These are phyloP conservation scores for Trypoxylon attenuatum DNA, from an alignment of 2,888 invertebrate genomes.

Conservation along the genomic window DNA sequence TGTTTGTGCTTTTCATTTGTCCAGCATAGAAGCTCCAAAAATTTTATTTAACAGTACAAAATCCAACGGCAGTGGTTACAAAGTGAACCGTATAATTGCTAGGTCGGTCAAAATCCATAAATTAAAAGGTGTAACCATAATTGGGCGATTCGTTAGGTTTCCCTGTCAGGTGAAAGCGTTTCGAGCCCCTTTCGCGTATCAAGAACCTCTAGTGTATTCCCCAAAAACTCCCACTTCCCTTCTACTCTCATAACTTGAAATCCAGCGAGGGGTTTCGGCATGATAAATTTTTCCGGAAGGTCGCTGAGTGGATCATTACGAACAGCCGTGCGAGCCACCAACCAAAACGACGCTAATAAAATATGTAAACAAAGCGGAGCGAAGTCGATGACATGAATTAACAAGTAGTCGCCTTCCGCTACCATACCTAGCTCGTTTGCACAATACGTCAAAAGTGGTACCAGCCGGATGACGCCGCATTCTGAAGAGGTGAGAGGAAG, in stretches of 20 bases:
- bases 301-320: background rate
- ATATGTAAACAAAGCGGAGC: no score
- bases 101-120: background rate
- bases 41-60: no score
- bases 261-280: background rate
- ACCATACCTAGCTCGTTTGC: no score
- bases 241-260: slow-evolving; percentile 2
- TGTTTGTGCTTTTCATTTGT: no score
- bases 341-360: background rate
- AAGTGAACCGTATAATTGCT: no score
- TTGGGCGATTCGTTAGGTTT: background rate
- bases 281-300: slow-evolving; percentile 10
- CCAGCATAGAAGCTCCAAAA: no score
- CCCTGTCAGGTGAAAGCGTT: background rate
- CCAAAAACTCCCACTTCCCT: slow-evolving; percentile 26
- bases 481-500: no score
- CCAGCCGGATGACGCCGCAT: no score
- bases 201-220: slow-evolving; percentile 9
- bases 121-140: background rate
- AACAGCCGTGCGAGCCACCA: background rate
- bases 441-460: no score
- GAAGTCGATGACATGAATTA: no score
- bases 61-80: no score
- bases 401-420: no score
- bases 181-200: slow-evolving; percentile 24